A percentile compares a stretch with the other conserved stretches of the same genome.
These are phyloP conservation scores for Myrmecophaga tridactyla DNA, from an alignment of 2,113 vertebrate genomes.

Conservation along the genomic window DNA sequence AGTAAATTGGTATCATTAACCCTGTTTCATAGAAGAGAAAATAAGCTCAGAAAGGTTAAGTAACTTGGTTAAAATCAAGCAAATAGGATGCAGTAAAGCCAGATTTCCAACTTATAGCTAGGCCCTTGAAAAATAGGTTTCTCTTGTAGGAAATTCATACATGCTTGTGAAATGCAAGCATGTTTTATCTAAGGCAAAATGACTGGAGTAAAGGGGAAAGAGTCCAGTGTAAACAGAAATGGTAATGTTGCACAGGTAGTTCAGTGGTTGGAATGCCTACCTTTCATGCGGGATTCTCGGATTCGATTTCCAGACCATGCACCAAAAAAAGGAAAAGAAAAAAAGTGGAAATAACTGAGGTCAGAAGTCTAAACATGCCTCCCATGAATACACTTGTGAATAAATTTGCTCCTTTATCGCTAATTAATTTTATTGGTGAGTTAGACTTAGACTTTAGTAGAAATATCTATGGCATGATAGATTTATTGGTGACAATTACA, in stretches of 20 bases:
- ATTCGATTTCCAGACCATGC: no score
- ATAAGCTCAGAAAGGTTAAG: background rate
- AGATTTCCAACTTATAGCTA: background rate
- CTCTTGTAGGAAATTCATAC: background rate
- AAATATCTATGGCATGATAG: background rate
- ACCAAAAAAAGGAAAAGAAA: no score
- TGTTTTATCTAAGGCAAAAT: background rate
- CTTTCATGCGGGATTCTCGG: no score
- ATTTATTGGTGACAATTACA: background rate
- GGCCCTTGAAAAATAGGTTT: background rate
- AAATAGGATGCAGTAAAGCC: background rate
- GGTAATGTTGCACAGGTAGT: no score
- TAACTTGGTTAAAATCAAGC: background rate
- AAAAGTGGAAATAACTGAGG: background rate
- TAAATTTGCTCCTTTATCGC: background rate
- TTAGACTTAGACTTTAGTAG: background rate
- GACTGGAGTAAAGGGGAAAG: background rate
- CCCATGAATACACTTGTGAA: background rate
- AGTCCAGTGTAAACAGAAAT: background rate
- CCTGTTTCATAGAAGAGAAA: background rate
- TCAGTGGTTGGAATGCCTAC: no score
- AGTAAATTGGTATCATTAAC: background rate
- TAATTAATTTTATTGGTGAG: background rate
- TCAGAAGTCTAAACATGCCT: background rate
- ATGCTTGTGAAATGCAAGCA: background rate